These are phyloP conservation scores for Dicycla oo DNA, from an alignment of 2,888 invertebrate genomes.

Conservation along the genomic window DNA sequence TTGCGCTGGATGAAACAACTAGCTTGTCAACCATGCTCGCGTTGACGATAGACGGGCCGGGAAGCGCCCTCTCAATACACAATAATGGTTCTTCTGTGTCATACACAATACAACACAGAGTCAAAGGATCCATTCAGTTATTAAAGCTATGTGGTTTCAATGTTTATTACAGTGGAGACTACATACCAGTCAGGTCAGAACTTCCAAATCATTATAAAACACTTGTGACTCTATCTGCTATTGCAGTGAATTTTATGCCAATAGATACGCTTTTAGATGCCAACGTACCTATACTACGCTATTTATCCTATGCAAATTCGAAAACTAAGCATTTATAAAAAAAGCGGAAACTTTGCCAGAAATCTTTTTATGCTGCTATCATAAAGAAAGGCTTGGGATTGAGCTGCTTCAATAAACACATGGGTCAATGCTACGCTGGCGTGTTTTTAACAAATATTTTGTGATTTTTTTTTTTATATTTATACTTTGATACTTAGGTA, in stretches of 20 bases:
- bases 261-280: not conserved
- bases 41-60: too few relatives aligned
- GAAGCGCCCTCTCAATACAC: too few relatives aligned
- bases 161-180: constrained; percentile 12
- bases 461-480: not conserved
- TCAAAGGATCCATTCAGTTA: not conserved
- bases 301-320: not conserved
- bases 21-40: too few relatives aligned
- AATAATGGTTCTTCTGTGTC: constrained; percentile 1
- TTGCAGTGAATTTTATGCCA: not conserved
- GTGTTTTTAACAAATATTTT: not conserved
- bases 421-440: not conserved
- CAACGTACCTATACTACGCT: not conserved
- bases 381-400: not conserved
- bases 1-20: too few relatives aligned
- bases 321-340: constrained; percentile 3
- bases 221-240: not conserved
- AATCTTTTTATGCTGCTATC: not conserved
- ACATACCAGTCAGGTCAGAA: constrained; percentile 4
- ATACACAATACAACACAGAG: not conserved
- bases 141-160: constrained; percentile 17
- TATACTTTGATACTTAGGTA: not conserved
- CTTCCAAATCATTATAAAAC: constrained; percentile 1
- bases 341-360: constrained; percentile 1
- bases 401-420: not conserved